A percentile compares a stretch with the other conserved stretches of the same genome.
Evolutionary conservation across 2,797 vertebrate genomes (phyloP).

Genomic region (Perdix hodgsoniae): DNA sequence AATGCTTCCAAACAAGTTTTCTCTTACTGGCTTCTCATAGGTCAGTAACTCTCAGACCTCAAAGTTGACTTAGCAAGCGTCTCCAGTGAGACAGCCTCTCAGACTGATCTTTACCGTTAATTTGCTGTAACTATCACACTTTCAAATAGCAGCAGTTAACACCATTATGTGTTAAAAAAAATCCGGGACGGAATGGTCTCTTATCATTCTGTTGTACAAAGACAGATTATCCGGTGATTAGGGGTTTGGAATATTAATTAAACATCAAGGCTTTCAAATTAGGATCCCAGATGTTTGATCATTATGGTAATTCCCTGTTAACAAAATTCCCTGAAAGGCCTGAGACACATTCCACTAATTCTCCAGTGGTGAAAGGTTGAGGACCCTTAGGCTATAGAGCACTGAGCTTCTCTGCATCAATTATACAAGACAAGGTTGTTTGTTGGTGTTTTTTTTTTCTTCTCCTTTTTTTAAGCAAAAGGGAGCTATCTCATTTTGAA

Average conservation of each 20-base stretch:
- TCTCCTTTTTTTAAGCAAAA: background rate
- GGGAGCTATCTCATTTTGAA: slow-evolving; percentile 1
- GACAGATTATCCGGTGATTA: slow-evolving; percentile 44
- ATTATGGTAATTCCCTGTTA: slow-evolving; percentile 51
- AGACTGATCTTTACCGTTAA: background rate
- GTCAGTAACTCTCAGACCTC: background rate
- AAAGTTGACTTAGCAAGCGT: background rate
- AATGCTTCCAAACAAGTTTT: background rate
- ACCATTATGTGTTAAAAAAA: background rate
- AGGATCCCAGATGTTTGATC: slow-evolving; percentile 58
- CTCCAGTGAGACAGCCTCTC: background rate
- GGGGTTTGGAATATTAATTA: slow-evolving; percentile 65
- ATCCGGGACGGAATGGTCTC: background rate
- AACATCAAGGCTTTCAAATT: slow-evolving; percentile 59
- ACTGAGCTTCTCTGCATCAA: slow-evolving; percentile 11
- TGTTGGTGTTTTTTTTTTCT: background rate
- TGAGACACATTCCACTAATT: slow-evolving; percentile 42
- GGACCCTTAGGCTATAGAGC: slow-evolving; percentile 34
- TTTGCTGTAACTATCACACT: background rate
- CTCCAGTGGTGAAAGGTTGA: slow-evolving; percentile 44
- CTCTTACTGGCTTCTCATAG: background rate
- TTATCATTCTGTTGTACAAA: slow-evolving; percentile 35
- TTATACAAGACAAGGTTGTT: slow-evolving; percentile 30
- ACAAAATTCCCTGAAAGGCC: slow-evolving; percentile 35
- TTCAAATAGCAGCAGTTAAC: slow-evolving; percentile 10